Percentiles rank a stretch among this genome's conserved stretches.
Evolutionary conservation across 2,113 vertebrate species (phyloP).

Genomic region (Pseudopodoces humilis): DNA sequence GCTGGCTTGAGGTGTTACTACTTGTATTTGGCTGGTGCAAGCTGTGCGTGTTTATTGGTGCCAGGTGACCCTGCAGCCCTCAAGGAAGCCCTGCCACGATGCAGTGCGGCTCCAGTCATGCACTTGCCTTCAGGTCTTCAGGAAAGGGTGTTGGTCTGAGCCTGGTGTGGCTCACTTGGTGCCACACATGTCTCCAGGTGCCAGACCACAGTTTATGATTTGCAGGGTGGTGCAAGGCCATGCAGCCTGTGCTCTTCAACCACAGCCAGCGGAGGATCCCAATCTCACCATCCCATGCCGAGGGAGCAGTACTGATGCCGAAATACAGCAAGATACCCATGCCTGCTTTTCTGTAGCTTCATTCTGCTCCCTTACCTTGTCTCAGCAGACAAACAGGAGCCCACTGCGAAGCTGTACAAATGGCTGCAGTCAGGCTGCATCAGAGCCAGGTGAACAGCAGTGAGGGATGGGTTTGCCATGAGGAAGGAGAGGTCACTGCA

Average conservation of each 20-base stretch:
- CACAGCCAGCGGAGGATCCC: not conserved
- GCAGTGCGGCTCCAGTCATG: not conserved
- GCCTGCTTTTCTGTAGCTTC: not conserved
- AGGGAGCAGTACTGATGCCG: not conserved
- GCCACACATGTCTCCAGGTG: not conserved
- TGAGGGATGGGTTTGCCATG: rapidly evolving
- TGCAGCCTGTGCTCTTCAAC: not conserved
- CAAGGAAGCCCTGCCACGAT: not conserved
- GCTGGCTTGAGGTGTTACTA: not conserved
- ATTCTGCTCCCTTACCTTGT: rapidly evolving
- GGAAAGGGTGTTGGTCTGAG: not conserved
- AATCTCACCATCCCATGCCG: rapidly evolving
- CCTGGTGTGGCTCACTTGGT: too few relatives aligned
- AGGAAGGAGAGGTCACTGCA: not conserved
- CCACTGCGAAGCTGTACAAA: not conserved
- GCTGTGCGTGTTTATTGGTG: not conserved
- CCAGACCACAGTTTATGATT: not conserved
- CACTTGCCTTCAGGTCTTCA: not conserved
- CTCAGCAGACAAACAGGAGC: not conserved
- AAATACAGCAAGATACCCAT: not conserved
- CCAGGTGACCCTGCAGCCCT: too few relatives aligned
- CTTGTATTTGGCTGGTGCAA: not conserved
- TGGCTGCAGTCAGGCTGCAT: not conserved
- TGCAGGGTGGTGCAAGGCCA: not conserved
- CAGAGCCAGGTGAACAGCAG: not conserved